Percentiles rank a stretch among this genome's conserved stretches.
Conservation (phyloP, 2,113 vertebrate species). For the Sebastes schlegelii region DNA sequence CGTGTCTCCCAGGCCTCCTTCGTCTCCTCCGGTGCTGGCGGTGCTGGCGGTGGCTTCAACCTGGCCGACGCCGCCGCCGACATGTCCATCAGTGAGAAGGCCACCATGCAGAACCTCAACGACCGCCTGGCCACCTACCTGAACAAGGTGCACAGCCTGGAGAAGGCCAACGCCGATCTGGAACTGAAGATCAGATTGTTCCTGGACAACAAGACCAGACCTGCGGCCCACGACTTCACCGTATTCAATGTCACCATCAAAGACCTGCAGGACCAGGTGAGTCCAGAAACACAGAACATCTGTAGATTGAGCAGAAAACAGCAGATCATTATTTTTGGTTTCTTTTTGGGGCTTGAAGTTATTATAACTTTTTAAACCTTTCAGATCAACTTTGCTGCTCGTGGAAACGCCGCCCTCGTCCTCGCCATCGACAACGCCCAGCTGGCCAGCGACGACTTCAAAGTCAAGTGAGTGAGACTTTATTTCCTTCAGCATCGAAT, state of each 20-base stretch:
- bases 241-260: slow-evolving; percentile 51
- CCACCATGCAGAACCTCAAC: slow-evolving; percentile 84
- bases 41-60: slow-evolving; percentile 43
- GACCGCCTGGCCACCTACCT: slow-evolving; percentile 83
- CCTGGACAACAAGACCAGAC: slow-evolving; percentile 70
- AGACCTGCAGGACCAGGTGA: slow-evolving; percentile 79
- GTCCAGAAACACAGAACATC: neutral
- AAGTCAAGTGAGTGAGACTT: slow-evolving; percentile 78
- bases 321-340: too few species aligned
- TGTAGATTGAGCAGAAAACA: too few species aligned
- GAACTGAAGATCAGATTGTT: slow-evolving; percentile 82
- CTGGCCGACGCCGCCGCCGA: slow-evolving; percentile 41
- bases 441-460: slow-evolving; percentile 87
- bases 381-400: slow-evolving; percentile 77
- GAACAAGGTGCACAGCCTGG: slow-evolving; percentile 80
- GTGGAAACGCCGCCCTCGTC: slow-evolving; percentile 74
- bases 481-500: too few species aligned
- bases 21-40: neutral
- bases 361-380: too few species aligned
- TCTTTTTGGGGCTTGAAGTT: too few species aligned
- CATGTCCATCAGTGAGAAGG: slow-evolving; percentile 74
- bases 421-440: slow-evolving; percentile 85
- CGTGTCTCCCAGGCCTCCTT: slow-evolving; percentile 58
- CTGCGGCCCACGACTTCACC: slow-evolving; percentile 43
- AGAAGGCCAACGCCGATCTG: slow-evolving; percentile 79